phyloP scores from a whole-genome alignment of 2,888 invertebrate genomes.

The Beris morrisii region DNA sequence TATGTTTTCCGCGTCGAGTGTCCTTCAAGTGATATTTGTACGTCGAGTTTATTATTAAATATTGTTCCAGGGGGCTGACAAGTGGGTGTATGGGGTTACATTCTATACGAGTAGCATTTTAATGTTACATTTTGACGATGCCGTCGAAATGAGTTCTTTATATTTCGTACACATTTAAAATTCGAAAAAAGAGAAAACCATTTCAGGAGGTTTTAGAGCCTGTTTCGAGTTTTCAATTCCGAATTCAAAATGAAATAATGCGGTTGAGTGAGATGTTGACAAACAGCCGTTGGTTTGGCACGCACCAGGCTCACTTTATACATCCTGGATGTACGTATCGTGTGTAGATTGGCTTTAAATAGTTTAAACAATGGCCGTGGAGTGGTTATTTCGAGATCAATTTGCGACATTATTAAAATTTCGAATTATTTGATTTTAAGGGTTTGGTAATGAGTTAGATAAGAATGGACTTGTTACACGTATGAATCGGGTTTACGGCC shows the following conservation, averaged over 20 bases:
- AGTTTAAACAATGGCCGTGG: conserved; percentile 47
- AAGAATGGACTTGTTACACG: too few relatives aligned
- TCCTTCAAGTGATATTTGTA: conserved; percentile 32
- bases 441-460: too few relatives aligned
- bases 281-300: conserved; percentile 17
- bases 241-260: conserved; percentile 22
- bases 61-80: conserved; percentile 32
- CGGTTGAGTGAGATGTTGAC: conserved; percentile 29
- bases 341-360: conserved; percentile 23
- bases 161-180: conserved; percentile 9
- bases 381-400: conserved; percentile 2
- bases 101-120: too few relatives aligned
- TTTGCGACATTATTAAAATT: conserved; percentile 25
- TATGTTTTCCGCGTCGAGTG: conserved; percentile 35
- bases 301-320: conserved; percentile 27
- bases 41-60: conserved; percentile 40
- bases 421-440: too few relatives aligned
- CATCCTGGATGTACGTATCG: neutral
- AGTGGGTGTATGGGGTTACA: conserved; percentile 15
- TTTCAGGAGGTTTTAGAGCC: conserved; percentile 22
- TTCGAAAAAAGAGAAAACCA: neutral
- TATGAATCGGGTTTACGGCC: too few relatives aligned
- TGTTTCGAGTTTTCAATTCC: conserved; percentile 26
- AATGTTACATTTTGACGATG: too few relatives aligned
- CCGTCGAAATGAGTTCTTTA: too few relatives aligned